A percentile compares a stretch with the other conserved stretches of the same genome.
Evolutionary conservation across 2,888 invertebrate genomes (phyloP).

Genomic region (Hypomecis atomaria): DNA sequence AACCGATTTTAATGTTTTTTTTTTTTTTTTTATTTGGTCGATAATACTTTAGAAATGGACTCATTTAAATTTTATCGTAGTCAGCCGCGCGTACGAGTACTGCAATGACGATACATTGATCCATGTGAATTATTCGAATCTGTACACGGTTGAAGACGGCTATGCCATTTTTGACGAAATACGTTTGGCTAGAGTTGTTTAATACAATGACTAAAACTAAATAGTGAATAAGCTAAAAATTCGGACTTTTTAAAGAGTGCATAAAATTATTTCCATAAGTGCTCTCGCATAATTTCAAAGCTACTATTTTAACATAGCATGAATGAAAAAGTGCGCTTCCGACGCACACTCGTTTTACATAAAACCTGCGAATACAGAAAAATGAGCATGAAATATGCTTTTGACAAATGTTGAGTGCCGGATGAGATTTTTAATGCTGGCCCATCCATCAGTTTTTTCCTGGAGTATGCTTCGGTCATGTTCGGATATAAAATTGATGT

Average conservation of each 20-base stretch:
- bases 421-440: conserved; percentile 41
- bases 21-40: too few species aligned
- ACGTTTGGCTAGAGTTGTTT: too few species aligned
- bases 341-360: conserved; percentile 22
- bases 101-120: too few species aligned
- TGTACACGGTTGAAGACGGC: too few species aligned
- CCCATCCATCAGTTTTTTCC: conserved; percentile 39
- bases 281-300: conserved; percentile 15
- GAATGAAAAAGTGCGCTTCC: conserved; percentile 14
- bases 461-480: conserved; percentile 36
- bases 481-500: conserved; percentile 29
- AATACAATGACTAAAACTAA: too few species aligned
- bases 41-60: too few species aligned
- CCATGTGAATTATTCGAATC: too few species aligned
- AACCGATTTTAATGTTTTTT: too few species aligned
- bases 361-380: conserved; percentile 31
- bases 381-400: conserved; percentile 37
- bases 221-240: too few species aligned
- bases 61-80: too few species aligned
- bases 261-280: neutral
- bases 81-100: too few species aligned
- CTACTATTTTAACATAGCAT: conserved; percentile 21
- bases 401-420: conserved; percentile 43
- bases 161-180: too few species aligned
- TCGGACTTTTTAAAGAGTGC: neutral